A percentile compares a stretch with the other conserved stretches of the same genome.
Conservation (phyloP, 2,888 invertebrate genomes). For the Deroplatys truncata region DNA sequence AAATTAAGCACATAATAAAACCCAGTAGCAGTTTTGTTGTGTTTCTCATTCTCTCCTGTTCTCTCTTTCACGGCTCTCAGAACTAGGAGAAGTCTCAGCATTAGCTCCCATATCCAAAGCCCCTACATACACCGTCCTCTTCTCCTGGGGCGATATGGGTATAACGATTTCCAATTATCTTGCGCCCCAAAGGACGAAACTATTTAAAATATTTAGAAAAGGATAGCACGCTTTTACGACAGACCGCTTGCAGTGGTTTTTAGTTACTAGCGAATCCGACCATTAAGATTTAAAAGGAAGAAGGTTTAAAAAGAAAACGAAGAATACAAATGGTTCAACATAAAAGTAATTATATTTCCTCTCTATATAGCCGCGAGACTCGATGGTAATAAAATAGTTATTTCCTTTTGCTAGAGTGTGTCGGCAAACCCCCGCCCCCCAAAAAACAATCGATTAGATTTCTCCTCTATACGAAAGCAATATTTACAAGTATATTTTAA, state of each 20-base stretch:
- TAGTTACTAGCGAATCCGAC: neutral
- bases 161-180: neutral
- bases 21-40: neutral
- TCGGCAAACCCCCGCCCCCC: no score
- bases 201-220: neutral
- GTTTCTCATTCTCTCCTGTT: neutral
- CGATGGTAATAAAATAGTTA: neutral
- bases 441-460: neutral
- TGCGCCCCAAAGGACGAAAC: neutral
- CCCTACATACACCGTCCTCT: neutral
- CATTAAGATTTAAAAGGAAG: neutral
- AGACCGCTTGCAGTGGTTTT: neutral
- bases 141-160: neutral
- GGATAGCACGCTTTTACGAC: neutral
- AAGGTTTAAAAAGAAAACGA: neutral
- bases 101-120: neutral
- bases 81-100: neutral
- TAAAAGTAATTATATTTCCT: neutral
- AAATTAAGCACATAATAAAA: no score
- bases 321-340: neutral
- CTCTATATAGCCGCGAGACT: neutral
- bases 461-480: no score
- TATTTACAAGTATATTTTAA: no score
- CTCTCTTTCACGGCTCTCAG: neutral
- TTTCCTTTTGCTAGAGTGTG: neutral